These are phyloP conservation scores for Tigriopus californicus DNA, from an alignment of 2,888 invertebrate genomes.

Conservation along the genomic window DNA sequence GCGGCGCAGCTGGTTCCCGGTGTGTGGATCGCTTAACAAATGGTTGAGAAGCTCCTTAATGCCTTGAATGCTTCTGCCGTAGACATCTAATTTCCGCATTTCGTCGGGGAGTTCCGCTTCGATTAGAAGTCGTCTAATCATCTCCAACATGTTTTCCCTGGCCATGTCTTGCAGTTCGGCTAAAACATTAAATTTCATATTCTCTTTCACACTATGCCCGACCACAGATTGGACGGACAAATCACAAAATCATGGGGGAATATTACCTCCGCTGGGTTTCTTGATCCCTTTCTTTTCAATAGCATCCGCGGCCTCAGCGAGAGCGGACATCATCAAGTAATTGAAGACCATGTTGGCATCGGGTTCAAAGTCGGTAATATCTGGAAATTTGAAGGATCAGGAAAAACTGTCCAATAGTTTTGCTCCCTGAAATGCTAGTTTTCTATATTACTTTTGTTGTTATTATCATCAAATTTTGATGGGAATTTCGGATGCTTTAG, in stretches of 20 bases:
- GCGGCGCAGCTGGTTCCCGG: neutral
- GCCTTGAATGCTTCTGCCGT: conserved; percentile 3
- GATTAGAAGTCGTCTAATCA: neutral
- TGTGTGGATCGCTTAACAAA: neutral
- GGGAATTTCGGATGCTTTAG: too few species aligned
- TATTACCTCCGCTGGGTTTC: conserved; percentile 4
- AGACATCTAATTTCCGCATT: conserved; percentile 6
- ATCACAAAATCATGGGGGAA: neutral
- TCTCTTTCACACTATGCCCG: too few species aligned
- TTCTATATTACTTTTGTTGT: too few species aligned
- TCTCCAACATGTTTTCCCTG: neutral
- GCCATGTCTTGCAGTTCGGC: neutral
- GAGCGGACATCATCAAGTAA: conserved; percentile 8
- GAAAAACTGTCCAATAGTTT: too few species aligned
- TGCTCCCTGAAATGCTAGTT: too few species aligned
- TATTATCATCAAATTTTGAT: too few species aligned
- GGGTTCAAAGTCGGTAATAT: conserved; percentile 4
- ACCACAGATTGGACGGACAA: too few species aligned
- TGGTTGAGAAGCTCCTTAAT: conserved; percentile 4
- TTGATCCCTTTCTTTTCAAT: conserved; percentile 1
- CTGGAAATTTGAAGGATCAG: neutral
- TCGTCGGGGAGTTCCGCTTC: conserved; percentile 5
- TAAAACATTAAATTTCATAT: neutral
- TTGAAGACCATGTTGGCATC: conserved; percentile 13
- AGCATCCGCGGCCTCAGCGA: neutral